phyloP scores from a whole-genome alignment of 2,113 vertebrate genomes.

The Odontesthes bonariensis region DNA sequence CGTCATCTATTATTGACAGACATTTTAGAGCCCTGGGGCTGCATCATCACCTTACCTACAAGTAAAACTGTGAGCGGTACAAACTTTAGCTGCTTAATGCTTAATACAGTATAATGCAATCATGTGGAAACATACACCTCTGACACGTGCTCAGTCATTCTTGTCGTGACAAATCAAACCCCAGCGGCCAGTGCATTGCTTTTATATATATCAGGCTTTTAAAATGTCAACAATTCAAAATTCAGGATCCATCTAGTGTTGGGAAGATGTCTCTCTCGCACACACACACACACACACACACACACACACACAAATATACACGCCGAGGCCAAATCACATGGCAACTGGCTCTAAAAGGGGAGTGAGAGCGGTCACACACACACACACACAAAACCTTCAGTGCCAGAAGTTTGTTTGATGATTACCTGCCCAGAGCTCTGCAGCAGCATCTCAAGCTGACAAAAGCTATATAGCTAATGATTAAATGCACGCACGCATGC shows the following conservation, averaged over 20 bases:
- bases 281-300: not conserved
- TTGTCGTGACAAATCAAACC: no score
- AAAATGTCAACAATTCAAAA: no score
- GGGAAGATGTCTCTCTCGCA: not conserved
- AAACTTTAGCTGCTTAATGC: no score
- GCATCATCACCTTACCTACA: no score
- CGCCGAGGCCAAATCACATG: not conserved
- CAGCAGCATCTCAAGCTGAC: conserved; percentile 24
- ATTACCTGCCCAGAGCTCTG: conserved; percentile 35
- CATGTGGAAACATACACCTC: no score
- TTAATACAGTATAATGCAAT: no score
- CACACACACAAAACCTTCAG: not conserved
- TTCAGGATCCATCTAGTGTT: not conserved
- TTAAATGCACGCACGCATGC: conserved; percentile 2
- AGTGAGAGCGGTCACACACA: not conserved
- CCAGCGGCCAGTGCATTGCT: no score
- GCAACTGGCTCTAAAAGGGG: conserved; percentile 33
- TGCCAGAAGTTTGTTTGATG: conserved; percentile 36
- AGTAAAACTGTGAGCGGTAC: no score
- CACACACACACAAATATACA: not conserved
- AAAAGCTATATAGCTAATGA: conserved; percentile 11
- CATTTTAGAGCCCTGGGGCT: no score
- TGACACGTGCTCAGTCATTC: no score
- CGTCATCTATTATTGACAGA: no score
- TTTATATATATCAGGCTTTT: no score